phyloP scores from a whole-genome alignment of 2,113 vertebrate genomes.

The Triplophysa dalaica region DNA sequence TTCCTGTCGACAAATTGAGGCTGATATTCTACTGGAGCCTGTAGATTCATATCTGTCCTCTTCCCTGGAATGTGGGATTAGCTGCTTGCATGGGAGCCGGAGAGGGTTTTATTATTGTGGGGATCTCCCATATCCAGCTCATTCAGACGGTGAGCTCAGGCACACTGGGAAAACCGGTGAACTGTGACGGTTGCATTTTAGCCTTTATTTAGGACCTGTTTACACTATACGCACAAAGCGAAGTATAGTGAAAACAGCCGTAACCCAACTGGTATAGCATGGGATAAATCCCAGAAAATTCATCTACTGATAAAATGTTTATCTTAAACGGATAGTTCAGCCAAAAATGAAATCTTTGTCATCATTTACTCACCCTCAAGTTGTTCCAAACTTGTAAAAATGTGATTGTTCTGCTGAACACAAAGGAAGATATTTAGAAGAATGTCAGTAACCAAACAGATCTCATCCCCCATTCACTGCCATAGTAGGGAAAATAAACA shows the following conservation, averaged over 20 bases:
- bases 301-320: too few species aligned
- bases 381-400: too few species aligned
- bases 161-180: slow-evolving; percentile 37
- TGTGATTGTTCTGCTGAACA: too few species aligned
- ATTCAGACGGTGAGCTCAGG: slow-evolving; percentile 50
- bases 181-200: slow-evolving; percentile 13
- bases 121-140: slow-evolving; percentile 26
- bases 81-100: slow-evolving; percentile 1
- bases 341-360: too few species aligned
- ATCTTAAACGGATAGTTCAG: too few species aligned
- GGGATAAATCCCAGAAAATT: too few species aligned
- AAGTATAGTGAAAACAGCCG: background rate
- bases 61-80: slow-evolving; percentile 23
- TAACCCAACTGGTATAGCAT: background rate
- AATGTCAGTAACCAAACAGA: too few species aligned
- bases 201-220: background rate
- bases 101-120: slow-evolving; percentile 42
- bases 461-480: too few species aligned
- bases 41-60: slow-evolving; percentile 30
- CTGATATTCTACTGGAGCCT: slow-evolving; percentile 27
- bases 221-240: background rate
- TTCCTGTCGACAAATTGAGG: slow-evolving; percentile 2
- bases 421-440: too few species aligned
- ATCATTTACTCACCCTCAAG: too few species aligned
- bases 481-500: too few species aligned